phyloP scores from a whole-genome alignment of 2,113 vertebrate species.

The Coptodon rendalli region DNA sequence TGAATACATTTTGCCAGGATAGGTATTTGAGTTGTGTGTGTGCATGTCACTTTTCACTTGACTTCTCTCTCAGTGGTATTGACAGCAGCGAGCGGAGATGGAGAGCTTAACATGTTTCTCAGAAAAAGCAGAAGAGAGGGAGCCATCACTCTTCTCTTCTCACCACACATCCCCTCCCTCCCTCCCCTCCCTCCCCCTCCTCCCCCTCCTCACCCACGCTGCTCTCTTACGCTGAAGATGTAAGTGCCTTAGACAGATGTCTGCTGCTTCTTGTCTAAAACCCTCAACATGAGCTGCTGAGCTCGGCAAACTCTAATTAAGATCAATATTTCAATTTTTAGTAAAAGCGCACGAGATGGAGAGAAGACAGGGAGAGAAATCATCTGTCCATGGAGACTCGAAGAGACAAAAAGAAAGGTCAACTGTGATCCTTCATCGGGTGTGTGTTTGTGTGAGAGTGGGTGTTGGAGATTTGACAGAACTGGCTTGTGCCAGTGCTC shows the following conservation, averaged over 20 bases:
- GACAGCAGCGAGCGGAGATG: conserved; percentile 51
- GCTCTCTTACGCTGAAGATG: conserved; percentile 51
- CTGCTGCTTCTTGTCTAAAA: conserved; percentile 70
- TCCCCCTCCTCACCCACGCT: conserved; percentile 26
- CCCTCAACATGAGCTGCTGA: conserved; percentile 72
- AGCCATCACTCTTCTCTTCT: conserved; percentile 67
- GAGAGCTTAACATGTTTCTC: conserved; percentile 56
- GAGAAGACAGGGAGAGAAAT: conserved; percentile 57
- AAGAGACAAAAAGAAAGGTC: conserved; percentile 67
- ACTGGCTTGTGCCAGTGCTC: not conserved
- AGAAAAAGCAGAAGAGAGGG: conserved; percentile 60
- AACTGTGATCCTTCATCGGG: conserved; percentile 65
- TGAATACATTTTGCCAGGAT: not conserved
- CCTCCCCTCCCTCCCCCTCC: conserved; percentile 5
- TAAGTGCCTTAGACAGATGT: conserved; percentile 74
- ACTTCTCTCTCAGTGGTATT: conserved; percentile 34
- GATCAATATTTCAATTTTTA: conserved; percentile 82
- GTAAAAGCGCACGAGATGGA: conserved; percentile 64
- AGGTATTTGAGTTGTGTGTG: not conserved
- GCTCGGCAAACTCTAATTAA: conserved; percentile 81
- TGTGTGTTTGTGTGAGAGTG: not conserved
- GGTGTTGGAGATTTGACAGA: not conserved
- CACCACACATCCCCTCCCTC: not conserved
- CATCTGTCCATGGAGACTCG: conserved; percentile 49
- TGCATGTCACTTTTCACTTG: not conserved